phyloP scores from a whole-genome alignment of 2,797 vertebrate genomes.

The Sebastiscus tertius region DNA sequence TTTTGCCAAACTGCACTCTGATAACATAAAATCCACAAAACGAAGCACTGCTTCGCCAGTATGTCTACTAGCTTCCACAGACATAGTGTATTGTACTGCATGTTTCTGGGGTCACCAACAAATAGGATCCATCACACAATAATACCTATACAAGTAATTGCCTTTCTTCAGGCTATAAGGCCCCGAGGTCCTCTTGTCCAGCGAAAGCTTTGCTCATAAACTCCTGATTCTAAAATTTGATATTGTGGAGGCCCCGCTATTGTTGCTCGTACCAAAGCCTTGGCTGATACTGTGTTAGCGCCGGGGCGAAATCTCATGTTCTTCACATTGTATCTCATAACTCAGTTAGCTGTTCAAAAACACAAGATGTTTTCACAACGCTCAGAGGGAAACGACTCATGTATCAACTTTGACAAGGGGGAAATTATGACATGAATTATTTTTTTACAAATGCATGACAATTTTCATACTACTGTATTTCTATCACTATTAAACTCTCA shows the following conservation, averaged over 20 bases:
- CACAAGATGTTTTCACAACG: constrained; percentile 74
- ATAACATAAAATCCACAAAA: constrained; percentile 27
- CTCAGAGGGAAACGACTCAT: constrained; percentile 67
- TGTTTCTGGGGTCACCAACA: constrained; percentile 78
- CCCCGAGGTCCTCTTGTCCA: constrained; percentile 83
- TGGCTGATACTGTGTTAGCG: constrained; percentile 69
- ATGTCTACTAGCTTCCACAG: constrained; percentile 54
- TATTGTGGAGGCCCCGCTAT: constrained; percentile 78
- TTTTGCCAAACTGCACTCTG: constrained; percentile 5
- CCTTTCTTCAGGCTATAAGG: constrained; percentile 82
- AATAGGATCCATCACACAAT: constrained; percentile 84
- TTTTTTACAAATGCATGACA: constrained; percentile 6
- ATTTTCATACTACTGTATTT: constrained; percentile 1
- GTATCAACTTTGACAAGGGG: constrained; percentile 50
- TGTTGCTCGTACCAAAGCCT: constrained; percentile 71
- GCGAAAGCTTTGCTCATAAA: constrained; percentile 84
- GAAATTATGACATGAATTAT: constrained; percentile 28
- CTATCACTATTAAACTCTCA: not conserved
- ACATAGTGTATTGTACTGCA: constrained; percentile 71
- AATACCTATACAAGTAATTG: constrained; percentile 87
- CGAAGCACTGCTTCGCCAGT: constrained; percentile 27
- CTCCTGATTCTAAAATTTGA: constrained; percentile 84
- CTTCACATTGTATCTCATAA: constrained; percentile 81
- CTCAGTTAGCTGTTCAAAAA: constrained; percentile 80
- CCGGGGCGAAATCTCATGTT: constrained; percentile 79